phyloP scores from a whole-genome alignment of 2,113 vertebrate genomes.

The Hoplias malabaricus region DNA sequence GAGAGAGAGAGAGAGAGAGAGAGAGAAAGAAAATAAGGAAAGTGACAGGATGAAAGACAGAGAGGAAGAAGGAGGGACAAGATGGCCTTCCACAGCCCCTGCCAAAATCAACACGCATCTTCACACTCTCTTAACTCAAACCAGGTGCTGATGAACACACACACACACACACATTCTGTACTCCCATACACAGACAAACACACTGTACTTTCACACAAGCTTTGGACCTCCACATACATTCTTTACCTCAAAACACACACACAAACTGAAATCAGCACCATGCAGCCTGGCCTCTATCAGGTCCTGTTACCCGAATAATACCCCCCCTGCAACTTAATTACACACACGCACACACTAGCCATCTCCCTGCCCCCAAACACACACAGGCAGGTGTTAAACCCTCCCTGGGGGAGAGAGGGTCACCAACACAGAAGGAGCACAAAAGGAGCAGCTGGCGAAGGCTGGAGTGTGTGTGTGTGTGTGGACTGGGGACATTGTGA shows the following conservation, averaged over 20 bases:
- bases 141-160: neutral
- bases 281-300: constrained; percentile 30
- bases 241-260: constrained; percentile 1
- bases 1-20: neutral
- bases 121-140: constrained; percentile 23
- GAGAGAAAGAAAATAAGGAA: neutral
- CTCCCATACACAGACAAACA: constrained; percentile 5
- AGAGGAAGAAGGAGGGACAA: neutral
- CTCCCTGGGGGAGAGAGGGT: constrained; percentile 57
- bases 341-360: constrained; percentile 26
- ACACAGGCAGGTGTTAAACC: constrained; percentile 69
- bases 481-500: constrained; percentile 22
- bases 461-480: constrained; percentile 25
- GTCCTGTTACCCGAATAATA: constrained; percentile 31
- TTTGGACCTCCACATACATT: neutral
- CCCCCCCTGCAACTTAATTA: neutral
- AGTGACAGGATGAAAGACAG: neutral
- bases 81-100: neutral
- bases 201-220: no score
- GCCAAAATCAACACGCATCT: constrained; percentile 34
- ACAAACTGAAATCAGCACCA: neutral
- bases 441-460: constrained; percentile 51
- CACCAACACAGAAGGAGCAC: constrained; percentile 39
- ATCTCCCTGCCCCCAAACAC: constrained; percentile 62
- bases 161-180: neutral